phyloP scores from a whole-genome alignment of 2,888 invertebrate genomes.

The Drosophila fulvimacula region DNA sequence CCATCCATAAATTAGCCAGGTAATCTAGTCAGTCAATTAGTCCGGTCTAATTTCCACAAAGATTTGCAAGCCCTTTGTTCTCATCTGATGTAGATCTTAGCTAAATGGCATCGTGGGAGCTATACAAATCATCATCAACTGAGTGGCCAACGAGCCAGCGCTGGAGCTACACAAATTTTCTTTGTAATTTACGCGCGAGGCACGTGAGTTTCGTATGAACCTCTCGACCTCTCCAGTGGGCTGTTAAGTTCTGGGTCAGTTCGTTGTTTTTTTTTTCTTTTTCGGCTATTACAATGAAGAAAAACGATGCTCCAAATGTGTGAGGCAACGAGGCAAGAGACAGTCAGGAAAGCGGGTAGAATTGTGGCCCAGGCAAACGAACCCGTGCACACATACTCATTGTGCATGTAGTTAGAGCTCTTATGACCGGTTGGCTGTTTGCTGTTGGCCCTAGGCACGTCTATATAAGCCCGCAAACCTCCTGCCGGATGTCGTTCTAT shows the following conservation, averaged over 20 bases:
- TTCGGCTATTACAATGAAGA: conserved; percentile 59
- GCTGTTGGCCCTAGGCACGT: conserved; percentile 22
- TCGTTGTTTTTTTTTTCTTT: background rate
- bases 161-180: conserved; percentile 19
- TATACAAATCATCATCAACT: conserved; percentile 17
- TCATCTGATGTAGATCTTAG: conserved; percentile 6
- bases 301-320: conserved; percentile 48
- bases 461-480: conserved; percentile 5
- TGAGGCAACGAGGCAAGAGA: background rate
- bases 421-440: conserved; percentile 18
- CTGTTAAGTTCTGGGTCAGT: conserved; percentile 12
- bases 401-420: background rate
- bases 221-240: conserved; percentile 8
- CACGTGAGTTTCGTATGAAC: conserved; percentile 34
- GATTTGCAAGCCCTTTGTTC: background rate
- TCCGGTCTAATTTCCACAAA: conserved; percentile 6
- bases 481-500: background rate
- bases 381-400: conserved; percentile 20
- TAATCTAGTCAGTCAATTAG: background rate
- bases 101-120: conserved; percentile 9
- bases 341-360: background rate
- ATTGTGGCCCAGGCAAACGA: conserved; percentile 41
- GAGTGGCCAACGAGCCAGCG: conserved; percentile 11
- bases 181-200: conserved; percentile 36
- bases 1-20: background rate